A percentile compares a stretch with the other conserved stretches of the same genome.
These are phyloP conservation scores for Cephus sareptanus DNA, from an alignment of 2,888 invertebrate genomes.

Conservation along the genomic window DNA sequence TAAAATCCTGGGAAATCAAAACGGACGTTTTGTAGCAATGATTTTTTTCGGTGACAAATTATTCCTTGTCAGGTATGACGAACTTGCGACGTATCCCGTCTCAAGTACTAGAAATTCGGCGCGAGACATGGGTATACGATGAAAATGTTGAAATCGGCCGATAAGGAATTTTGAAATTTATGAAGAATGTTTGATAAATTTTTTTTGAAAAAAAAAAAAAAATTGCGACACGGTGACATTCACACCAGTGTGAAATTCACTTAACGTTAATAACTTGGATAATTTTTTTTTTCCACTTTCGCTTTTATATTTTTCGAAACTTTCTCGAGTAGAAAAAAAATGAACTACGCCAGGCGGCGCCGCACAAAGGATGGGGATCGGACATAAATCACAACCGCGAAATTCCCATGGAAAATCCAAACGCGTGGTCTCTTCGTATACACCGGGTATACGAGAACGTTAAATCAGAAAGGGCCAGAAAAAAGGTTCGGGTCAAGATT, in stretches of 20 bases:
- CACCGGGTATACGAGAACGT: not conserved
- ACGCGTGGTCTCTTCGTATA: not conserved
- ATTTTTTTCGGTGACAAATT: not conserved
- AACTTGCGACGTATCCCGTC: not conserved
- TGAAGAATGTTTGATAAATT: too few species aligned
- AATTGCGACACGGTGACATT: too few species aligned
- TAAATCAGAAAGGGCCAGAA: not conserved
- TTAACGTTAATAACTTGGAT: not conserved
- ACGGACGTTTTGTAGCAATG: not conserved
- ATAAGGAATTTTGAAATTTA: not conserved
- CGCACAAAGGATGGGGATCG: not conserved
- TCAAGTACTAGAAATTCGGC: accelerated
- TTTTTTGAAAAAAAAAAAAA: too few species aligned
- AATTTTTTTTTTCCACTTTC: not conserved
- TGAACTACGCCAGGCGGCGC: not conserved
- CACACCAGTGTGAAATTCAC: too few species aligned
- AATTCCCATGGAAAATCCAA: not conserved
- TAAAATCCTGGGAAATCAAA: conserved; percentile 7
- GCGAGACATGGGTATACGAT: not conserved
- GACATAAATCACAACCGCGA: not conserved
- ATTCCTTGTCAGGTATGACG: not conserved
- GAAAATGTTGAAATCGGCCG: not conserved
- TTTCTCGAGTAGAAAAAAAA: conserved; percentile 1
- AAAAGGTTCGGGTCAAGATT: not conserved
- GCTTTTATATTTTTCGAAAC: conserved; percentile 8